A percentile compares a stretch with the other conserved stretches of the same genome.
phyloP scores from a whole-genome alignment of 1,140 invertebrate genomes.

The Drosophila bipectinata region DNA sequence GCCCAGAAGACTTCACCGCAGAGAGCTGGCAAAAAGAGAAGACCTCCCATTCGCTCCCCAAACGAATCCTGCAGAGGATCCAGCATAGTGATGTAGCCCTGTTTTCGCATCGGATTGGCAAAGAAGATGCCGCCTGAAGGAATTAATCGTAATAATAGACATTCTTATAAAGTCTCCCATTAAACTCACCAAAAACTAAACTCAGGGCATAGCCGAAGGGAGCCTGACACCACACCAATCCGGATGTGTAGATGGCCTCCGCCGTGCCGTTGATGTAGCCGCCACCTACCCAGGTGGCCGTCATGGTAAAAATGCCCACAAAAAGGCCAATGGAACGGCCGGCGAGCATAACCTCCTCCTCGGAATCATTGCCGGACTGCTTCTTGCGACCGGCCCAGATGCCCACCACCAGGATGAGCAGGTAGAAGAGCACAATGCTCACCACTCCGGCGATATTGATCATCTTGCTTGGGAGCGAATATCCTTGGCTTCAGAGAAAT shows the following conservation, averaged over 20 bases:
- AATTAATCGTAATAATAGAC: neutral
- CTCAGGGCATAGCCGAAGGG: conserved; percentile 98
- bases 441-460: conserved; percentile 96
- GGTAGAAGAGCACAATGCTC: conserved; percentile 97
- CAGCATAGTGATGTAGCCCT: conserved; percentile 99
- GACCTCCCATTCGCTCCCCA: conserved; percentile 97
- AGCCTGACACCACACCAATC: conserved; percentile 98
- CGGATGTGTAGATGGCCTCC: conserved; percentile 96
- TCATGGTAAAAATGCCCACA: conserved; percentile 99
- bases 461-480: conserved; percentile 86
- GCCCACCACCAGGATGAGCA: conserved; percentile 95
- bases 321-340: conserved; percentile 97
- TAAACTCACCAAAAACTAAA: conserved; percentile 91
- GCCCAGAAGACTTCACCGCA: conserved; percentile 99
- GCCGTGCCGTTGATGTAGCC: conserved; percentile 99
- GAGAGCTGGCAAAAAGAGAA: conserved; percentile 97
- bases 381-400: conserved; percentile 98
- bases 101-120: conserved; percentile 97
- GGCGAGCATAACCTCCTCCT: conserved; percentile 98
- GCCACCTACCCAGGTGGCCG: conserved; percentile 99
- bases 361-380: conserved; percentile 91
- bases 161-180: neutral
- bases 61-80: conserved; percentile 98
- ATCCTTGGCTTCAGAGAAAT: conserved; percentile 36
- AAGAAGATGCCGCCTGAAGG: conserved; percentile 97